Percentiles rank a stretch among this genome's conserved stretches.
phyloP scores from a whole-genome alignment of 2,888 invertebrate genomes.

The Eupeodes latifasciatus region DNA sequence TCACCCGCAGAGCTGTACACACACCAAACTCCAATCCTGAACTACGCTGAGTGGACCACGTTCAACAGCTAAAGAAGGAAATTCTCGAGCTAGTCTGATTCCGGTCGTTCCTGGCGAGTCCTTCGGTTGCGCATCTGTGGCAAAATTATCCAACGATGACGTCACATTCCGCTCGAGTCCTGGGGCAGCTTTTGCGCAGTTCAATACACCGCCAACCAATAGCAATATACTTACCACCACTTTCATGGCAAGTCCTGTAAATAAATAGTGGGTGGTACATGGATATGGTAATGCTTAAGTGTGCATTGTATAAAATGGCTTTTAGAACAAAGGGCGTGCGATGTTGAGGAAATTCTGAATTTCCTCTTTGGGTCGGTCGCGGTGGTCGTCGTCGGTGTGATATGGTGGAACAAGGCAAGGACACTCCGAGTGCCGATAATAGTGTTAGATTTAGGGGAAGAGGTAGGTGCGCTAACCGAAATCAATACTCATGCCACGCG shows the following conservation, averaged over 20 bases:
- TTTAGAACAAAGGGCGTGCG: conserved; percentile 66
- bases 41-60: conserved; percentile 82
- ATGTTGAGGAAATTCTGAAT: conserved; percentile 61
- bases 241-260: conserved; percentile 63
- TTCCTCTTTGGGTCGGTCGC: conserved; percentile 23
- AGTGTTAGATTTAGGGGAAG: conserved; percentile 5
- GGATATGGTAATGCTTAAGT: conserved; percentile 29
- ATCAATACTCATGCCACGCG: conserved; percentile 50
- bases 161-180: conserved; percentile 65
- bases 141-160: conserved; percentile 72
- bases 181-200: conserved; percentile 68
- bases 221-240: conserved; percentile 66
- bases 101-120: conserved; percentile 32
- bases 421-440: conserved; percentile 7
- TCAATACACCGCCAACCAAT: conserved; percentile 55
- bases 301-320: conserved; percentile 71
- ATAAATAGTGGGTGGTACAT: conserved; percentile 68
- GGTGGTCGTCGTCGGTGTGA: no score
- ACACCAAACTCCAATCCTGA: conserved; percentile 84
- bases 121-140: conserved; percentile 63
- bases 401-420: conserved; percentile 3
- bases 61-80: conserved; percentile 77
- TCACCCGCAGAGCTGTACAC: conserved; percentile 85
- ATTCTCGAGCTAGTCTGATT: conserved; percentile 64
- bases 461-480: conserved; percentile 50